A percentile compares a stretch with the other conserved stretches of the same genome.
These are phyloP conservation scores for Atta colombica DNA, from an alignment of 1,140 invertebrate genomes.

Conservation along the genomic window DNA sequence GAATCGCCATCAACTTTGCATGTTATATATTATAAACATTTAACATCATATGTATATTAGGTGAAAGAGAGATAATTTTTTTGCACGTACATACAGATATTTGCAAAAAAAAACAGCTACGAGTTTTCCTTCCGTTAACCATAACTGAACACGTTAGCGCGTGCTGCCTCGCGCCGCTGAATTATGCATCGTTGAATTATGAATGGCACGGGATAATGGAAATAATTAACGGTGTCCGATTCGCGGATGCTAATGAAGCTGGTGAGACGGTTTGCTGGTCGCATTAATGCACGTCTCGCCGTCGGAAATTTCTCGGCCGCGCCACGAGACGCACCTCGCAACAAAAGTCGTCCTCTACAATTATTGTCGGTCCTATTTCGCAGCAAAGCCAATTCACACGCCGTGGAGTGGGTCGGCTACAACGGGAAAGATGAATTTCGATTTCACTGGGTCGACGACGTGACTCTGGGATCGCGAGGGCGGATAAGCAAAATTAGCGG, in stretches of 20 bases:
- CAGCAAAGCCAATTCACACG: constrained; percentile 34
- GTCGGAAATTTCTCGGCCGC: background rate
- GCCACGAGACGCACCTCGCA: constrained; percentile 24
- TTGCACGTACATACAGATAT: background rate
- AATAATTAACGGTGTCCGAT: constrained; percentile 69
- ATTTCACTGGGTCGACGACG: constrained; percentile 47
- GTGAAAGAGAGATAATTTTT: background rate
- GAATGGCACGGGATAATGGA: constrained; percentile 61
- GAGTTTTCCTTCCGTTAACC: constrained; percentile 14
- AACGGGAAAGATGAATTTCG: constrained; percentile 36
- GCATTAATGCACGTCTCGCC: constrained; percentile 52
- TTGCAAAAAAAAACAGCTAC: background rate
- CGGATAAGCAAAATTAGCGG: constrained; percentile 9
- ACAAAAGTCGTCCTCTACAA: constrained; percentile 59
- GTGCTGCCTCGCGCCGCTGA: constrained; percentile 46
- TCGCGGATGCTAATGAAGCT: constrained; percentile 66
- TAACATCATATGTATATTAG: background rate
- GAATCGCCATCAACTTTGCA: background rate
- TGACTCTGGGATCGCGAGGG: constrained; percentile 33
- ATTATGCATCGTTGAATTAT: constrained; percentile 65
- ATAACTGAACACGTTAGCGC: constrained; percentile 12
- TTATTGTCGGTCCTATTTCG: constrained; percentile 1
- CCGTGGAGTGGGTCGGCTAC: background rate
- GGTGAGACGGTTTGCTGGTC: constrained; percentile 69
- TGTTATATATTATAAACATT: background rate